These are phyloP conservation scores for Ophion costatus DNA, from an alignment of 2,888 invertebrate genomes.

Conservation along the genomic window DNA sequence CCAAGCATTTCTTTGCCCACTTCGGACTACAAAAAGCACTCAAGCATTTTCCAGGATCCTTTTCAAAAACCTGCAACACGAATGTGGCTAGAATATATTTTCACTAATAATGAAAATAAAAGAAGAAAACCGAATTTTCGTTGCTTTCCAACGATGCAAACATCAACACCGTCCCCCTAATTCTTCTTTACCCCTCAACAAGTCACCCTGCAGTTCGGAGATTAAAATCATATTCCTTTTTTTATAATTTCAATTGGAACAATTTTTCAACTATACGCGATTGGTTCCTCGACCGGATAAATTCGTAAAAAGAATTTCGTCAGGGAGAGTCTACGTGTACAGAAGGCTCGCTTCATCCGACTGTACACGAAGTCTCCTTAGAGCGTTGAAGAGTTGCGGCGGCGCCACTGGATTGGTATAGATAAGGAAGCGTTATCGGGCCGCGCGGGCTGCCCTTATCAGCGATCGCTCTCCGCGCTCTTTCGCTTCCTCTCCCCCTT, in stretches of 20 bases:
- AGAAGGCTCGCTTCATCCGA: constrained; percentile 62
- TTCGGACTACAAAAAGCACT: too few relatives aligned
- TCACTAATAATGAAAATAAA: too few relatives aligned
- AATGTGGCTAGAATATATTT: too few relatives aligned
- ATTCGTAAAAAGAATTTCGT: background rate
- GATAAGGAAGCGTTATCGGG: constrained; percentile 83
- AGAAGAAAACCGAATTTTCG: too few relatives aligned
- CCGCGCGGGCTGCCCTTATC: constrained; percentile 82
- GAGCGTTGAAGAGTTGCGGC: constrained; percentile 83
- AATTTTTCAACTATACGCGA: background rate
- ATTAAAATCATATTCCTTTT: background rate
- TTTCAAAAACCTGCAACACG: too few relatives aligned
- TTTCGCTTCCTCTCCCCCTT: constrained; percentile 75
- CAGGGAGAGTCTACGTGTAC: background rate
- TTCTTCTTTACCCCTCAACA: too few relatives aligned
- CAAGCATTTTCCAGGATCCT: too few relatives aligned
- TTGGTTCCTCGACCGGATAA: background rate
- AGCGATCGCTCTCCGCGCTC: constrained; percentile 84
- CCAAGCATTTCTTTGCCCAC: too few relatives aligned
- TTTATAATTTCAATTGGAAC: background rate
- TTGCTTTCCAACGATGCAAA: too few relatives aligned
- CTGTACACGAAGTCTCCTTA: constrained; percentile 66
- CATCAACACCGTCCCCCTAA: too few relatives aligned
- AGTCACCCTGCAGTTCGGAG: too few relatives aligned
- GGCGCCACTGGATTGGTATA: constrained; percentile 83